Evolutionary conservation across 2,888 invertebrate genomes (phyloP), one percentile per base, ranked within the genome.

Genomic region (Drosophila recens): DNA sequence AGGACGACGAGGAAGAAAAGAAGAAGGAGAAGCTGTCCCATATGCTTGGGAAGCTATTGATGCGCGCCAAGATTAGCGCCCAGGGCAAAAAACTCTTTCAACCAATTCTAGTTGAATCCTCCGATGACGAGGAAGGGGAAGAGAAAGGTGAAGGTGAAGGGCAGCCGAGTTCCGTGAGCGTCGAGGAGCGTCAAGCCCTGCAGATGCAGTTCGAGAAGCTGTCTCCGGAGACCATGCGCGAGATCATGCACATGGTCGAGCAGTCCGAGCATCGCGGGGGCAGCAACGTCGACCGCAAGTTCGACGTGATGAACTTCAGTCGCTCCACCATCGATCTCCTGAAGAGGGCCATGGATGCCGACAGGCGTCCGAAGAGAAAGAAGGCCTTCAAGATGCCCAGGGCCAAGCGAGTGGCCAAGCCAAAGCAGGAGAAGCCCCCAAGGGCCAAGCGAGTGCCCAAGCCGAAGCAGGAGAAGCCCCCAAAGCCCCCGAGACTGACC

Each of bases 211-310:
- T 49, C 15, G 15, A 34, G 15, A 15, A 11, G 6, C 17, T 49
- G 33, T 17, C 49, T 17, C 33, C 49, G 8, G 33, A 49, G n/a
- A 15, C 49, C 1, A 49, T 33, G 49, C 2, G 4, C 5, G 17
- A 34, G 13, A 3, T 49, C 1, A 49, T 49, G 49, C 49, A 34
- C 11, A 5, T 34, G 6, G 34, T 17, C 34, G 49, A 49, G 33
- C 49, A 33, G 4, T 17, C 17, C 34, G 49, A 49, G 13, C 5
- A 13, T 13, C 17, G 33, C 6, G 13, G 17, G 17, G 11, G 1
- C 4, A 49, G 49, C 33, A 49, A 49, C 49, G 17, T 6, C 17
- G 27, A 49, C 17, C 33, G 34, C 11, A 49, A 49, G 17, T 49
- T 34, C 17, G 17, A 17, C 10, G 49, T 49, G 1, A 49, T 13